Evolutionary conservation across 2,888 invertebrate species (phyloP), one percentile per base, ranked within the genome.

Genomic region (Erpobdella octoculata): DNA sequence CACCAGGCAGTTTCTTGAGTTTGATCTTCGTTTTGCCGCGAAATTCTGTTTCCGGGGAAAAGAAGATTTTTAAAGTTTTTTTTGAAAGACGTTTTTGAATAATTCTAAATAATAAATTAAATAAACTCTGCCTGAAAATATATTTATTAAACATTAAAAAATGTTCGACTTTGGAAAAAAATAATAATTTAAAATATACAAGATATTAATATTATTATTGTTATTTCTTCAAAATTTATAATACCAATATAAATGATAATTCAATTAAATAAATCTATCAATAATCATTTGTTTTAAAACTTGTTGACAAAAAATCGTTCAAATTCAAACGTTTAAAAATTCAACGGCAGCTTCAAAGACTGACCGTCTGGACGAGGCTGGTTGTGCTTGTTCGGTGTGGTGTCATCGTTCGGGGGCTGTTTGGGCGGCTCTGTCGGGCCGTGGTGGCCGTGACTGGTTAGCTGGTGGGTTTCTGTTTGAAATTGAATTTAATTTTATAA

Each of bases 391-490:
- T 62, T 62, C 31, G 33, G 28, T 62, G 62, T 28, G 28, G 28
- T 35, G 35, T 33, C 53, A 53, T 8, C 53, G 6, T 21, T 21
- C 4, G 33, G 62, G 1, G 31, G 8, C 31, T 62, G 62, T 33
- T 62, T 31, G 1, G 33, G 33, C 5, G 4, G 28, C 33, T 62
- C 35, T 31, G 62, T 28, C 31, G 21, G 62, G 33, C 9, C 33
- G 62, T 62, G 62, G 1, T 59, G 59, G 59, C 59, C 35, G 31
- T 62, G 62, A 31, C 62, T 33, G 33, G 62, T 62, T 5, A 62
- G 31, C 35, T 33, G 62, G 1, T 62, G 62, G 12, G 62, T 62
- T 33, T 62, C 62, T 62, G 62, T 35, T 9, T n/a, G n/a, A 9
- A 41, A 41, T 41, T 41, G 18, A 41, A 12, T 41, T 41, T 41